Percentiles rank a stretch among this genome's conserved stretches.
These are phyloP conservation scores for Pangasius macronema DNA, from an alignment of 2,797 vertebrate species.

Conservation along the genomic window DNA sequence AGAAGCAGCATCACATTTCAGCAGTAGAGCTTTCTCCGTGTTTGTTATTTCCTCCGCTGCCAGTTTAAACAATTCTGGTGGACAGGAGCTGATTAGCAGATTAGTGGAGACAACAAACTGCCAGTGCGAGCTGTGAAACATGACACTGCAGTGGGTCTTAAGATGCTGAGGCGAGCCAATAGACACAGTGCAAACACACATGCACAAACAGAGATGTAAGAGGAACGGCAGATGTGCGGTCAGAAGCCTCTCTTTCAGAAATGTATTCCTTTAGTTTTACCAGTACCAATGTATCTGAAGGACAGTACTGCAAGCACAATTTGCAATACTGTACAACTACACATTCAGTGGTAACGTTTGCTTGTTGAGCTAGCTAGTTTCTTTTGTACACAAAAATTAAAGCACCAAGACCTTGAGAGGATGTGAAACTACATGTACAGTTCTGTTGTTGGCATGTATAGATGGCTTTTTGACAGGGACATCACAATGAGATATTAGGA, in stretches of 20 bases:
- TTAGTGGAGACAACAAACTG: conserved; percentile 48
- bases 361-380: neutral
- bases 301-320: neutral
- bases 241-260: neutral
- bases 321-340: neutral
- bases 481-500: conserved; percentile 26
- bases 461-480: conserved; percentile 12
- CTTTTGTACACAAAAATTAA: neutral
- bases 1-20: conserved; percentile 25
- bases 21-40: conserved; percentile 21
- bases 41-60: conserved; percentile 41
- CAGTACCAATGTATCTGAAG: neutral
- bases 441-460: neutral
- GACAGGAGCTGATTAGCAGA: conserved; percentile 50
- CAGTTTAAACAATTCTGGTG: conserved; percentile 46
- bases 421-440: neutral
- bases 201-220: neutral
- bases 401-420: neutral
- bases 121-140: conserved; percentile 17
- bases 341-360: no score
- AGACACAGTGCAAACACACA: conserved; percentile 8
- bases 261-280: neutral
- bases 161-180: neutral
- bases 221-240: neutral
- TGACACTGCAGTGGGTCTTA: conserved; percentile 33